phyloP scores from a whole-genome alignment of 2,888 invertebrate species.

The Melipona bicolor region DNA sequence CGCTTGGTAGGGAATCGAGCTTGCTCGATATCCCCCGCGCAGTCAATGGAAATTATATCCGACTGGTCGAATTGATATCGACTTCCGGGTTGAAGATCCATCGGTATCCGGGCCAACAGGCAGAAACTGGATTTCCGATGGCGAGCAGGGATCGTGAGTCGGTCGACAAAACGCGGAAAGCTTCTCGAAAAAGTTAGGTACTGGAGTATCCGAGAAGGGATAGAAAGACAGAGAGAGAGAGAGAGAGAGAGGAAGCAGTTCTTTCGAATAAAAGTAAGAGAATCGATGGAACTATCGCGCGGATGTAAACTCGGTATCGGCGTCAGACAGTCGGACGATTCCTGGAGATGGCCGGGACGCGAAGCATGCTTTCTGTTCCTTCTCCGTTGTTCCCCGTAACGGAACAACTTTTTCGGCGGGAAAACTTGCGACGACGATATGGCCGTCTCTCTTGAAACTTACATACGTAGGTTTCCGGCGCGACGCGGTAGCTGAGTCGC shows the following conservation, averaged over 20 bases:
- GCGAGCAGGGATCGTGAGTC: conserved; percentile 52
- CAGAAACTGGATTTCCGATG: conserved; percentile 29
- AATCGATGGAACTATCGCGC: conserved; percentile 66
- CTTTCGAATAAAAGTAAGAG: conserved; percentile 63
- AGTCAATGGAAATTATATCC: conserved; percentile 31
- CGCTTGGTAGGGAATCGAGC: neutral
- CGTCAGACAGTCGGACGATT: conserved; percentile 55
- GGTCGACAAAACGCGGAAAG: conserved; percentile 52
- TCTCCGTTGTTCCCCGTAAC: conserved; percentile 64
- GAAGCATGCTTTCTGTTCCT: neutral
- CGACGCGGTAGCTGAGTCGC: conserved; percentile 8
- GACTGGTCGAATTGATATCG: conserved; percentile 59
- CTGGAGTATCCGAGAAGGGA: no score
- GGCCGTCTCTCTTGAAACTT: conserved; percentile 68
- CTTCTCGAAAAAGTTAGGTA: conserved; percentile 5
- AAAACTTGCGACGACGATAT: conserved; percentile 63
- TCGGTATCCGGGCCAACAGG: conserved; percentile 2
- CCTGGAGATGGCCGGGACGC: neutral
- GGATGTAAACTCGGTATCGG: conserved; percentile 74
- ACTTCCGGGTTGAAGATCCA: conserved; percentile 12
- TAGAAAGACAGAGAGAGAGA: no score
- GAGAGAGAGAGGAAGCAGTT: conserved; percentile 17
- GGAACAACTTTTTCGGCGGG: conserved; percentile 71
- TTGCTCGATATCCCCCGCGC: conserved; percentile 12
- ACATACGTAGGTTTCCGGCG: conserved; percentile 57